phyloP scores from a whole-genome alignment of 2,113 vertebrate species.

The Anseranas semipalmata region DNA sequence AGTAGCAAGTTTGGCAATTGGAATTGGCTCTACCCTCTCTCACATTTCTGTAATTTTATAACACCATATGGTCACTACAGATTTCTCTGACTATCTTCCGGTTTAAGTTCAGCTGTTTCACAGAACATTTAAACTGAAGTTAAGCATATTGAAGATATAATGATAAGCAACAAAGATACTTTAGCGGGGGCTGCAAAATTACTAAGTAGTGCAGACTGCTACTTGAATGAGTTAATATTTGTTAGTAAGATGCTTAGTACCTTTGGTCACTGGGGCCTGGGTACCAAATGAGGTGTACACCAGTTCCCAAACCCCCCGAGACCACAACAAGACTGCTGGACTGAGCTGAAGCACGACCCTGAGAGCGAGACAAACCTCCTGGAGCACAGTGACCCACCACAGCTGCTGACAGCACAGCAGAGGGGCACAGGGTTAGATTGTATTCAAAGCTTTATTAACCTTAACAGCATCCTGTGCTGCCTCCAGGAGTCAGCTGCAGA shows the following conservation, averaged over 20 bases:
- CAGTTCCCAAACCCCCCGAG: not conserved
- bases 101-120: constrained; percentile 52
- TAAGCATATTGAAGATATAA: constrained; percentile 40
- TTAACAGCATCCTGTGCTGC: not conserved
- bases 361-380: not conserved
- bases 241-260: not conserved
- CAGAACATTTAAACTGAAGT: constrained; percentile 45
- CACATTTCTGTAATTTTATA: constrained; percentile 55
- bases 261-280: not conserved
- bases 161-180: not conserved
- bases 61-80: constrained; percentile 68
- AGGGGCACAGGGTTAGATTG: fast-evolving
- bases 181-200: not conserved
- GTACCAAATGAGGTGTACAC: not conserved
- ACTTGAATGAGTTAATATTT: not conserved
- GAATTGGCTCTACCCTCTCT: constrained; percentile 31
- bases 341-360: not conserved
- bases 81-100: constrained; percentile 45
- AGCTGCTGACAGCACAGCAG: not conserved
- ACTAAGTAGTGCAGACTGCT: not conserved
- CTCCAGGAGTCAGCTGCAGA: not conserved
- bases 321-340: not conserved
- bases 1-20: constrained; percentile 58
- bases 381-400: not conserved
- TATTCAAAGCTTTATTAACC: not conserved